Base-by-base conservation (phyloP, 2,797 vertebrate species). In the Oryzias dopingdopingensis region DNA sequence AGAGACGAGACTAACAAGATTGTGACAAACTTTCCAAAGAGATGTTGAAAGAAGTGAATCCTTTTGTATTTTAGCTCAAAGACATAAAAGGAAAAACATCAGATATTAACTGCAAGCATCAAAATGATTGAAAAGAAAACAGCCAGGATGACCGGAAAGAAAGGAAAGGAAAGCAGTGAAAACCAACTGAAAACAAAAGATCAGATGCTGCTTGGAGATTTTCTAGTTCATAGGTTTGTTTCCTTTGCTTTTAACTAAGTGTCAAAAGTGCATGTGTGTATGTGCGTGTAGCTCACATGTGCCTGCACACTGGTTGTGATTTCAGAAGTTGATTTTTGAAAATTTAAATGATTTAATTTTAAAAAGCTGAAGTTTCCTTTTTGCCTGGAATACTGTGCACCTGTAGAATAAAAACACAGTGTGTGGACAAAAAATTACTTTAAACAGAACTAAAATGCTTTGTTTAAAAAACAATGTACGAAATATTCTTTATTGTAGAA, bases 151-250 rank as follows among this genome's bases (percentile, higher is more conserved):
- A 40, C n/a, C 1, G 5, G 16, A 13, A 41, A 24, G 20, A 24
- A 23, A 53, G 4, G 18, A n/a, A 62, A 54, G 42, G 16, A 32
- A 23, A 40, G 20, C 10, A 55, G 17, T 29, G 22, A 52, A 63
- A 63, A 17, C 16, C 23, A 7, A 26, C 24, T 26, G 5, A 42
- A 44, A 50, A 45, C 6, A 54, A 12, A 6, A 63, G 41, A 24
- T 63, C 44, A 37, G 37, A 56, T 45, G 18, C 37, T 40, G 61
- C 23, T 32, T 63, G 10, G 20, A 40, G 7, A 26, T 23, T 40
- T 44, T 63, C 44, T 40, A 17, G 26, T 49, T 56, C 24, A 49
- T 37, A 56, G 16, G 42, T 43, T 23, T 16, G 14, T 14, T 42
- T 56, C 15, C 24, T 45, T 18, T 45, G 15, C 46, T 23, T 59